Base-by-base conservation (phyloP, 1,140 invertebrate species). In the Zaprionus vittiger region DNA sequence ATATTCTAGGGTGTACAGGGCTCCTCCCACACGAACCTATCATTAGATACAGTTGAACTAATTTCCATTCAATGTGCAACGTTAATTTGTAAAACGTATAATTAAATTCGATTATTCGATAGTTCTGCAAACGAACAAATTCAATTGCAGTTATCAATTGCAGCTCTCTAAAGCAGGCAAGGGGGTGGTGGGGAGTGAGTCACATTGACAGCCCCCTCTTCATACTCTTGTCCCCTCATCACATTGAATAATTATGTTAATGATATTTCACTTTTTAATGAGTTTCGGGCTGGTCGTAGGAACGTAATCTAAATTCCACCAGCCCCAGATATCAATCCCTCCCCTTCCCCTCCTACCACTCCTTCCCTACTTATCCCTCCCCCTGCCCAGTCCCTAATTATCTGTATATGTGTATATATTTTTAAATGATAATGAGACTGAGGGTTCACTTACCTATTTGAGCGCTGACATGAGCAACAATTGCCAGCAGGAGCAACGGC, bases 361-460 rank as follows among this genome's bases (percentile, higher is more conserved):
- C 22, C 15, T 20, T 20, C 31, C 12, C 2, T 41, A 54, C 22
- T 7, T 31, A 7, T 14, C 37, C 24, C n/a, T 11, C n/a, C n/a
- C 22, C 2, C 12, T 11, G 11, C 17, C 1, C n/a, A 34, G n/a
- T 14, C 41, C 28, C 47, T 41, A 55, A 56, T 62, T 57, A 57
- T 64, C 44, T 37, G 62, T 70, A 63, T 63, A 56, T 66, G 28
- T 47, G 22, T 67, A 34, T 41, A 38, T 22, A 54, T 76, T 59
- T 47, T 20, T 47, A 59, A 37, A 28, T 63, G 47, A 60, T 41
- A 61, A 54, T 20, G 12, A 55, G 28, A n/a, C 28, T 44, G n/a
- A 31, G 52, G 52, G 11, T 38, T 15, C 37, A 84, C 83, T 84
- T 75, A 86, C 83, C 83, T 64, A 86, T 79, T 84, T 86, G 79